These are phyloP conservation scores for Phacellophora camtschatica DNA, from an alignment of 30 jellyfish, hydroid and myxozoan species.

Conservation along the genomic window DNA sequence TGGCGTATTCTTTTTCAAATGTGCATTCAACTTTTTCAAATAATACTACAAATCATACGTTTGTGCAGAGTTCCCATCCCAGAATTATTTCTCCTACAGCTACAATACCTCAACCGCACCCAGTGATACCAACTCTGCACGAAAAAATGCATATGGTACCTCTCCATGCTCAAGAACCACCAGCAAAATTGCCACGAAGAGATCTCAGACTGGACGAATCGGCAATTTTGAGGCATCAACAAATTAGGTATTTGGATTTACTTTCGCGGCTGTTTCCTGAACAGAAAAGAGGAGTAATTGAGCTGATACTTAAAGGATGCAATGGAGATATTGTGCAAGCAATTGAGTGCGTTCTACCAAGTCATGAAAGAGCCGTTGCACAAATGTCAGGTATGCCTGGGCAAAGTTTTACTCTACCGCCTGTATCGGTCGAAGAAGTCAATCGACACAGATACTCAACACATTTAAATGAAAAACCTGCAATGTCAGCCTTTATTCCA, in stretches of 20 bases:
- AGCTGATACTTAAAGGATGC: slow-evolving; percentile 93
- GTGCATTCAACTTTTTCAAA: not conserved
- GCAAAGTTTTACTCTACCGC: slow-evolving; percentile 84
- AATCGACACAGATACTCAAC: slow-evolving; percentile 48
- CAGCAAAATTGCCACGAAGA: slow-evolving; percentile 90
- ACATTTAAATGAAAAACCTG: slow-evolving; percentile 54
- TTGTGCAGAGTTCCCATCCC: not conserved
- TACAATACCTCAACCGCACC: not conserved
- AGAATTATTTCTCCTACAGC: slow-evolving; percentile 28
- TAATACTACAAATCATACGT: not conserved
- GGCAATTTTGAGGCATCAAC: slow-evolving; percentile 74
- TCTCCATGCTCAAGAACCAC: slow-evolving; percentile 63
- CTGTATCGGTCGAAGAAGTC: slow-evolving; percentile 43
- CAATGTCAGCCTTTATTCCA: slow-evolving; percentile 91
- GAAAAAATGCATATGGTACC: slow-evolving; percentile 41
- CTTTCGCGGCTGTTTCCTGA: slow-evolving; percentile 90
- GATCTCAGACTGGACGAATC: slow-evolving; percentile 68
- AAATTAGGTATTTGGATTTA: slow-evolving; percentile 72
- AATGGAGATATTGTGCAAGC: slow-evolving; percentile 97
- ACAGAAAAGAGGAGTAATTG: slow-evolving; percentile 95
- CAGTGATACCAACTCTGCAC: not conserved
- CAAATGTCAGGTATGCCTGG: slow-evolving; percentile 86
- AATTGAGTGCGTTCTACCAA: slow-evolving; percentile 93
- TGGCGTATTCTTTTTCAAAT: slow-evolving; percentile 7
- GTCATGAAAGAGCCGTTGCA: slow-evolving; percentile 97